Evolutionary conservation across 1,140 invertebrate species (phyloP).

Genomic region (Calliopsis andreniformis): DNA sequence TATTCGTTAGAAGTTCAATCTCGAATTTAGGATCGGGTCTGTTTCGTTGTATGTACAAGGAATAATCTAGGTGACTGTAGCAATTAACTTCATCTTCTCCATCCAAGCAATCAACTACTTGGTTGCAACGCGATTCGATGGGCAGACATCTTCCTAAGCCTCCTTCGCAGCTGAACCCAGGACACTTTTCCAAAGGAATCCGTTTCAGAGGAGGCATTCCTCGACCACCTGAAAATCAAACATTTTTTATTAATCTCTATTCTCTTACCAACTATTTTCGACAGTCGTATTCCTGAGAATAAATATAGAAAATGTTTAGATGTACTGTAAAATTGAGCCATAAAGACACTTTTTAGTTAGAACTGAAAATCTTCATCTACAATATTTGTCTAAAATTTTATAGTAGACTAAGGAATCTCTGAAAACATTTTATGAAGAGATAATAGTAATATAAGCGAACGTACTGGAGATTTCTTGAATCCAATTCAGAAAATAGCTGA

Average conservation of each 20-base stretch:
- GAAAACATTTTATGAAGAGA: background rate
- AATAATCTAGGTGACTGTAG: background rate
- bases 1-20: rapidly evolving
- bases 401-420: background rate
- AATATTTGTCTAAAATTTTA: too few relatives aligned
- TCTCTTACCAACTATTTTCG: too few relatives aligned
- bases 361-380: too few relatives aligned
- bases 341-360: too few relatives aligned
- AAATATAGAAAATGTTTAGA: too few relatives aligned
- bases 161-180: slow-evolving; percentile 85
- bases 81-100: slow-evolving; percentile 90
- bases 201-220: background rate
- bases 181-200: slow-evolving; percentile 84
- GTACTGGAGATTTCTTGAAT: slow-evolving; percentile 83
- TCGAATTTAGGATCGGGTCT: background rate
- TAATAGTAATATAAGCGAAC: background rate
- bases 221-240: slow-evolving; percentile 7
- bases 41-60: background rate
- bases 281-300: too few relatives aligned
- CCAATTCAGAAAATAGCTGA: slow-evolving; percentile 88
- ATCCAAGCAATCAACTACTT: slow-evolving; percentile 87
- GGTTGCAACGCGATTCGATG: slow-evolving; percentile 85
- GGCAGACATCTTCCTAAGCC: slow-evolving; percentile 86
- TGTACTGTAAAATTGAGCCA: too few relatives aligned
- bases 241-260: background rate